Evolutionary conservation across 2,888 invertebrate genomes (phyloP).

Genomic region (Euspilapteryx auroguttella): DNA sequence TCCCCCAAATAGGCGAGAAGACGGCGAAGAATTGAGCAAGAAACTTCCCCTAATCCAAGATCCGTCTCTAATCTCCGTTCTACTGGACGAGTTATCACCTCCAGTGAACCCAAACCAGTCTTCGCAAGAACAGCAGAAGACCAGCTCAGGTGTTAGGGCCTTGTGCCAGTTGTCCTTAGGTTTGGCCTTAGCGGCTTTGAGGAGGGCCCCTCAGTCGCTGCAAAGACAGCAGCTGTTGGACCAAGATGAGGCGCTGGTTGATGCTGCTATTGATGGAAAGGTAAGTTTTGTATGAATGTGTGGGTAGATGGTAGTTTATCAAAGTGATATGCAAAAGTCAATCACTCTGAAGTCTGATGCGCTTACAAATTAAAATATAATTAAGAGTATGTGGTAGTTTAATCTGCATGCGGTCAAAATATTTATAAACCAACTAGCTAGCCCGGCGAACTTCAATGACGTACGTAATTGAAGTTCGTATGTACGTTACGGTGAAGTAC

Average conservation of each 20-base stretch:
- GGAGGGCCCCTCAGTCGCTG: constrained; percentile 39
- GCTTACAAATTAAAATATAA: too few relatives aligned
- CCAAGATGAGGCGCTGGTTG: constrained; percentile 79
- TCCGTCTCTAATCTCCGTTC: constrained; percentile 52
- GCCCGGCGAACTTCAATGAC: too few relatives aligned
- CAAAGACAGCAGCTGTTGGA: constrained; percentile 51
- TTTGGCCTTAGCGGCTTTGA: constrained; percentile 34
- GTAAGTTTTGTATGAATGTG: too few relatives aligned
- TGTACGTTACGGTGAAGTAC: too few relatives aligned
- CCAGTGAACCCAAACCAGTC: constrained; percentile 12
- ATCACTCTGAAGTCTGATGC: too few relatives aligned
- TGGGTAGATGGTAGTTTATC: too few relatives aligned
- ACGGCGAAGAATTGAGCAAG: constrained; percentile 72
- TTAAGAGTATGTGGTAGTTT: too few relatives aligned
- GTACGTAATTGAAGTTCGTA: too few relatives aligned
- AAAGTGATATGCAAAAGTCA: too few relatives aligned
- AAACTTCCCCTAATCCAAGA: constrained; percentile 69
- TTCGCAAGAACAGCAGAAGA: too few relatives aligned
- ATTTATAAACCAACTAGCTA: too few relatives aligned
- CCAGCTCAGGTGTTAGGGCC: constrained; percentile 20
- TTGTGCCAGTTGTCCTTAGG: constrained; percentile 35
- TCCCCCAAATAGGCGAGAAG: constrained; percentile 75
- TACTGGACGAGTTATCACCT: constrained; percentile 51
- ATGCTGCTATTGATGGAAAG: constrained; percentile 75
- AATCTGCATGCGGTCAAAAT: too few relatives aligned